phyloP scores from a whole-genome alignment of 2,113 vertebrate genomes.

The Phyllostomus discolor region DNA sequence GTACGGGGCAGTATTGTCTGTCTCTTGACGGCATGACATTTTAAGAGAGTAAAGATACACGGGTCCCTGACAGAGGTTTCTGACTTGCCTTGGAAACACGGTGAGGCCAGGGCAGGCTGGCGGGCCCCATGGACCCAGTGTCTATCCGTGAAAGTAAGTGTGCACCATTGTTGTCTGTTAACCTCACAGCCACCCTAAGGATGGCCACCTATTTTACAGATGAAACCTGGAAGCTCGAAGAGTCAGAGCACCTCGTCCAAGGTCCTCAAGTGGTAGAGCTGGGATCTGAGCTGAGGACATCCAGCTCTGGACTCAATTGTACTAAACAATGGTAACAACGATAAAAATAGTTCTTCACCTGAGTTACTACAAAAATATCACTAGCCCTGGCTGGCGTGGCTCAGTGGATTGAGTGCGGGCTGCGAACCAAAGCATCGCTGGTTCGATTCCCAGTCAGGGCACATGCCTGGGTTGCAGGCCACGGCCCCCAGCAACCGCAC shows the following conservation, averaged over 20 bases:
- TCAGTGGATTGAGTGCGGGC: no score
- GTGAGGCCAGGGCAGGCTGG: not conserved
- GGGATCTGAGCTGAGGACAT: not conserved
- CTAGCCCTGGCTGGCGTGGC: no score
- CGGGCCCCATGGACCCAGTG: not conserved
- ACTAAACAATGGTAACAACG: not conserved
- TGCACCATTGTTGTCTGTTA: not conserved
- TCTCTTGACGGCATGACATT: not conserved
- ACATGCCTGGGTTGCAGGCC: no score
- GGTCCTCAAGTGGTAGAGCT: not conserved
- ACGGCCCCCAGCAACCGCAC: no score
- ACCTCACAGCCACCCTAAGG: not conserved
- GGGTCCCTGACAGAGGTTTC: not conserved
- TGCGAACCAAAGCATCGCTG: no score
- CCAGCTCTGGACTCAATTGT: not conserved
- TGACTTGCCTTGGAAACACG: not conserved
- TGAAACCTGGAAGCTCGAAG: not conserved
- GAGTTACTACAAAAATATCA: conserved; percentile 9
- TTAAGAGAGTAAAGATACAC: not conserved
- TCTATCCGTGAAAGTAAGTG: not conserved
- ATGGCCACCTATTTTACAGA: not conserved
- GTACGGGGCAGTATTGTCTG: not conserved
- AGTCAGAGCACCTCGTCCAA: not conserved
- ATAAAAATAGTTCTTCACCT: not conserved
- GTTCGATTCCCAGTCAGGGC: no score